Evolutionary conservation across 2,113 vertebrate genomes (phyloP).

Genomic region (Psittacara wagleri): DNA sequence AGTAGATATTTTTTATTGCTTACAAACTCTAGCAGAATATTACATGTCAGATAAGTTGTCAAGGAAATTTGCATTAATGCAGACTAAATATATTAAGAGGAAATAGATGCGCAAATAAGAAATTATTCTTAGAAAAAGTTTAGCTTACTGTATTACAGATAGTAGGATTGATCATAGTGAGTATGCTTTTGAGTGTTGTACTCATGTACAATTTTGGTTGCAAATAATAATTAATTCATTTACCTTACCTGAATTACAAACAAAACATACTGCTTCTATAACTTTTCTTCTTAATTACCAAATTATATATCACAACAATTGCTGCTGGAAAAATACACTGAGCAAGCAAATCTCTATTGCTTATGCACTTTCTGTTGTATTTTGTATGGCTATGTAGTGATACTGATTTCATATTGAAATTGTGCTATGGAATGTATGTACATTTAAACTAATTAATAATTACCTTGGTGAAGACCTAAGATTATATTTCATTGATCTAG

Average conservation of each 20-base stretch:
- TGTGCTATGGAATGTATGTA: not conserved
- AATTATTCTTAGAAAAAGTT: not conserved
- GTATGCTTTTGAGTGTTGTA: not conserved
- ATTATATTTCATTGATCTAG: not conserved
- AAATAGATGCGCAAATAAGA: constrained; percentile 15
- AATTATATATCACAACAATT: not conserved
- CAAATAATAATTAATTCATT: not conserved
- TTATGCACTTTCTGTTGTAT: not conserved
- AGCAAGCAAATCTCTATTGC: not conserved
- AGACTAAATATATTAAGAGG: constrained; percentile 24
- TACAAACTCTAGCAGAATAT: constrained; percentile 16
- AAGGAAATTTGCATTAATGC: constrained; percentile 36
- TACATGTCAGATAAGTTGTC: not conserved
- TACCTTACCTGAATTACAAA: not conserved
- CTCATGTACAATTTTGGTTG: not conserved
- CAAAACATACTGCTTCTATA: not conserved
- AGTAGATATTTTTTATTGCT: constrained; percentile 30
- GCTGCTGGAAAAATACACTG: not conserved
- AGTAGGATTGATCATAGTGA: not conserved
- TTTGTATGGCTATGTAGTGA: not conserved
- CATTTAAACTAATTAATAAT: not conserved
- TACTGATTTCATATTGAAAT: not conserved
- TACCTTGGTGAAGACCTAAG: not conserved
- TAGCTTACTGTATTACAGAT: not conserved
- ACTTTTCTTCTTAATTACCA: not conserved